Base-by-base conservation (phyloP, 1,140 invertebrate species). In the Zaprionus africanus region DNA sequence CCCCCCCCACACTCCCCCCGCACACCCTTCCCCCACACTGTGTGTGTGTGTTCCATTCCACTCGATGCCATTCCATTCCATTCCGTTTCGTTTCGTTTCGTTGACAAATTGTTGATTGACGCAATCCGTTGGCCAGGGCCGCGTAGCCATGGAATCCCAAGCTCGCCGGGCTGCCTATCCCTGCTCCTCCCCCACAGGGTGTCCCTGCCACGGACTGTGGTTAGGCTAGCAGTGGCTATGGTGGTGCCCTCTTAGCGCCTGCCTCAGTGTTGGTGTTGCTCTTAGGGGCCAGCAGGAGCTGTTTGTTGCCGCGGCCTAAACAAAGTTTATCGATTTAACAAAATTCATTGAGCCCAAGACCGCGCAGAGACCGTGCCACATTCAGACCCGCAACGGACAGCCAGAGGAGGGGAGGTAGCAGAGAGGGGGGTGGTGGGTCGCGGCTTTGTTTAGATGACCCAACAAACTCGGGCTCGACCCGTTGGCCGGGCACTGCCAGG, bases 301-400 rank as follows among this genome's bases (percentile, higher is more conserved):
- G 31, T 9, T 88, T 88, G 85, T 88, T 88, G 84, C 85, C 85
- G 78, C 63, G 81, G 78, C 80, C 85, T 85, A 88, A 88, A 90
- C 85, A 88, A 88, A 88, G 81, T 88, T 85, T 88, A 88, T 88
- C 85, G 85, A 88, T 88, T 90, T 90, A 88, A 88, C 85, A 88
- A 88, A 85, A 83, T 87, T 79, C 81, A 81, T 81, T 76, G 84
- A 58, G 79, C 78, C 67, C 58, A 66, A 67, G 81, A 76, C 63
- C 69, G 31, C 90, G 84, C 78, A 78, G 88, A 64, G 81, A 76
- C 63, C 69, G 31, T 88, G 84, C 78, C 85, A 88, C 84, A 88
- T 79, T 88, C 77, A 66, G 72, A 51, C 72, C 58, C 62, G 65
- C 58, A 46, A 46, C 61, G 54, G 54, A 28, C 24, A 17, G 26